These are phyloP conservation scores for Pangasius mekongensis DNA, from an alignment of 2,797 vertebrate species.

Conservation along the genomic window DNA sequence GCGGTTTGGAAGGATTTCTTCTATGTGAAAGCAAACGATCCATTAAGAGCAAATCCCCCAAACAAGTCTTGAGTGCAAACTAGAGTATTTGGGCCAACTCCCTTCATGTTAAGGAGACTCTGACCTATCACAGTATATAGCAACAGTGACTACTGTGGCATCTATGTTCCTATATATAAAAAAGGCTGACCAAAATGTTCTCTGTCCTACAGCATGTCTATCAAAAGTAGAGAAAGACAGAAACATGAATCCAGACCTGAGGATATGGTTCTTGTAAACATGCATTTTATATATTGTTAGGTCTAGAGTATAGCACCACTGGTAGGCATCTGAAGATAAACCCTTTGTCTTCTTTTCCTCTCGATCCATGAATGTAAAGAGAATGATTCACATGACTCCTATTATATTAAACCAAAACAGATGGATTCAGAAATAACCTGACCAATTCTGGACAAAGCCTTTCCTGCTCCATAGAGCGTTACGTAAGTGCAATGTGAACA, in stretches of 20 bases:
- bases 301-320: background rate
- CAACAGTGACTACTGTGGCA: background rate
- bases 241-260: background rate
- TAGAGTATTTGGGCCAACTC: background rate
- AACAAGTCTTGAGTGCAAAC: background rate
- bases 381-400: background rate
- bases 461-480: background rate
- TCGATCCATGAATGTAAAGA: background rate
- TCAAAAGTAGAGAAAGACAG: background rate
- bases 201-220: background rate
- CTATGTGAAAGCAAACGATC: background rate
- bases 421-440: background rate
- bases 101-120: background rate
- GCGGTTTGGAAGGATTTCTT: background rate
- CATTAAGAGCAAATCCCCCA: background rate
- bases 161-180: background rate
- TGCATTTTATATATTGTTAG: background rate
- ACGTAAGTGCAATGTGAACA: background rate
- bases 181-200: background rate
- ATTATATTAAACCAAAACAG: constrained; percentile 1
- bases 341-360: background rate
- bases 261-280: background rate
- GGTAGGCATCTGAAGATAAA: background rate
- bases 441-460: background rate
- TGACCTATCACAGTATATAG: background rate